These are phyloP conservation scores for Ethmia dodecea DNA, from an alignment of 2,888 invertebrate species.

Conservation along the genomic window DNA sequence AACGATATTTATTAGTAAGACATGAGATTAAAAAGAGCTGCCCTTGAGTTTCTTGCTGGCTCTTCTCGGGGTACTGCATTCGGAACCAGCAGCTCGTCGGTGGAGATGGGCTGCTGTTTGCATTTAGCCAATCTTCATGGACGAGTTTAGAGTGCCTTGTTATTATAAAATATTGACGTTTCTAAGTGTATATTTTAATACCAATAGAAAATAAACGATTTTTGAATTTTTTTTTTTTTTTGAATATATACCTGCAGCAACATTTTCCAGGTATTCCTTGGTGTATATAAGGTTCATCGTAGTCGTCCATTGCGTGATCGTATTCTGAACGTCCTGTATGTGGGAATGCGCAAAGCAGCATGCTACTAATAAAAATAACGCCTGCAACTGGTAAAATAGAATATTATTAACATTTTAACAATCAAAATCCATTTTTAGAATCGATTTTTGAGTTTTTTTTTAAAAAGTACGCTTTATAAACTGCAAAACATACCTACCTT, in stretches of 20 bases:
- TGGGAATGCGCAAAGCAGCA: constrained; percentile 37
- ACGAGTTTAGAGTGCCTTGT: neutral
- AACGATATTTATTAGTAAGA: no score
- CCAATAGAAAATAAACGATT: neutral
- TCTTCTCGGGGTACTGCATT: no score
- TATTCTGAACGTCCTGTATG: constrained; percentile 31
- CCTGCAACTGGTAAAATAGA: constrained; percentile 45
- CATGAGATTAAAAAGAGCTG: no score
- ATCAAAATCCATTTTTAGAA: neutral
- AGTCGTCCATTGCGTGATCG: constrained; percentile 34
- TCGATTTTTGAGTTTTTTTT: neutral
- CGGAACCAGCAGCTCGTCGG: no score
- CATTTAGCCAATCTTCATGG: neutral
- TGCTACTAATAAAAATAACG: constrained; percentile 28
- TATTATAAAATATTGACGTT: neutral
- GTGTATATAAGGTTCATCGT: constrained; percentile 44
- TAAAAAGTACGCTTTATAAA: neutral
- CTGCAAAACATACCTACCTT: neutral
- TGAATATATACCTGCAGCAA: constrained; percentile 31
- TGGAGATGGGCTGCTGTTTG: neutral
- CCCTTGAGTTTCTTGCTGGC: no score
- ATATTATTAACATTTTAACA: neutral
- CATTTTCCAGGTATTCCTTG: constrained; percentile 38
- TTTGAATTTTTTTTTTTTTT: neutral
- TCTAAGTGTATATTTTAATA: no score